Conservation (phyloP, 2,888 invertebrate species). For the Helicoverpa assulta region DNA sequence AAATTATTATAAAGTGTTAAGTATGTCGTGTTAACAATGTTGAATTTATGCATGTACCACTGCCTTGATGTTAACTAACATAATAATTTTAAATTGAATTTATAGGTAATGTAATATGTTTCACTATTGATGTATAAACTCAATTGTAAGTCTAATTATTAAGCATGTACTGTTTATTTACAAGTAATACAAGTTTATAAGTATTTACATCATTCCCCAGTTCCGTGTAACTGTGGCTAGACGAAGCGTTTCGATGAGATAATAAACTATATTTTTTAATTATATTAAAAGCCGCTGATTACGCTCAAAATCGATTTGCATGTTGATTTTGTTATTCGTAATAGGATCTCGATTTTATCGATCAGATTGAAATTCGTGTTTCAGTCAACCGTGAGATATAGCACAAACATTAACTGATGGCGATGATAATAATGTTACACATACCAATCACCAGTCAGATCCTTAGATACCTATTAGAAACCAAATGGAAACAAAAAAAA, state of each 20-base stretch:
- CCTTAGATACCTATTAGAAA: background rate
- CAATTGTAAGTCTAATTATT: slow-evolving; percentile 65
- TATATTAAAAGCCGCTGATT: slow-evolving; percentile 64
- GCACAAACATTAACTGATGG: slow-evolving; percentile 21
- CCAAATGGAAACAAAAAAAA: background rate
- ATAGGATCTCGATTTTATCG: slow-evolving; percentile 43
- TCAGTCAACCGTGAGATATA: slow-evolving; percentile 22
- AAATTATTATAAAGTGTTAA: slow-evolving; percentile 70
- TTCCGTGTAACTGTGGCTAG: slow-evolving; percentile 13
- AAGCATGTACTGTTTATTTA: slow-evolving; percentile 64
- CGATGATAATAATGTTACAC: slow-evolving; percentile 13
- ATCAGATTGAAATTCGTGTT: slow-evolving; percentile 38
- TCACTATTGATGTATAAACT: slow-evolving; percentile 73
- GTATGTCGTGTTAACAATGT: slow-evolving; percentile 71
- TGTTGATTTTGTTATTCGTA: slow-evolving; percentile 51
- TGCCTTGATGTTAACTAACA: slow-evolving; percentile 84
- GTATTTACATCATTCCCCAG: slow-evolving; percentile 47
- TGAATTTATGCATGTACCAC: slow-evolving; percentile 81
- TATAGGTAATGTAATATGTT: slow-evolving; percentile 74
- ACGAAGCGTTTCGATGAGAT: slow-evolving; percentile 33
- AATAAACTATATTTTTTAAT: slow-evolving; percentile 57
- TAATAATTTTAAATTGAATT: slow-evolving; percentile 73
- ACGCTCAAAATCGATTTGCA: slow-evolving; percentile 65
- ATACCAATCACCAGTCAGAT: slow-evolving; percentile 23
- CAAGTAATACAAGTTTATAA: slow-evolving; percentile 52